phyloP scores from a whole-genome alignment of 2,888 invertebrate species.

The Arctia plantaginis region DNA sequence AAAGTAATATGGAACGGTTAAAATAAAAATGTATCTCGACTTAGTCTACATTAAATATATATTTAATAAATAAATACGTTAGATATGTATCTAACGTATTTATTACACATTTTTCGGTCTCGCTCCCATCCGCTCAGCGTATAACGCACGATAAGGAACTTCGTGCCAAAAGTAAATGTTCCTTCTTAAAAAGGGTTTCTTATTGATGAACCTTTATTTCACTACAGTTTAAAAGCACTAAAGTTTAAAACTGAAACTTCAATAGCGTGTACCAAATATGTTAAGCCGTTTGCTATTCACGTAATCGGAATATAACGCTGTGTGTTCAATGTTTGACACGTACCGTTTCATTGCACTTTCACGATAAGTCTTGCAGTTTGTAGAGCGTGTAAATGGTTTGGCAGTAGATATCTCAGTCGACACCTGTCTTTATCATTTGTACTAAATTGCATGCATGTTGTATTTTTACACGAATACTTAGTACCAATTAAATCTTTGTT shows the following conservation, averaged over 20 bases:
- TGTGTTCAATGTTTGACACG: not conserved
- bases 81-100: too few species aligned
- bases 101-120: too few species aligned
- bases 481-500: not conserved
- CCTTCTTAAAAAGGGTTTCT: not conserved
- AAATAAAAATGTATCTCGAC: too few species aligned
- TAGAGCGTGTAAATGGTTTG: constrained; percentile 31
- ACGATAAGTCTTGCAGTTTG: constrained; percentile 26
- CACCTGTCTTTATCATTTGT: constrained; percentile 2
- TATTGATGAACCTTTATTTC: not conserved
- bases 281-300: not conserved
- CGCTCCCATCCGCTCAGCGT: too few species aligned
- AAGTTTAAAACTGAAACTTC: not conserved
- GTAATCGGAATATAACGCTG: not conserved
- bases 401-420: constrained; percentile 25
- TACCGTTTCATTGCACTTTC: constrained; percentile 15
- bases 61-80: too few species aligned
- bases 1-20: not conserved
- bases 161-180: too few species aligned
- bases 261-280: not conserved
- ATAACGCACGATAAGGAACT: too few species aligned
- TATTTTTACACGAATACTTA: too few species aligned
- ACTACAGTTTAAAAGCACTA: not conserved
- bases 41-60: too few species aligned
- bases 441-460: not conserved